Evolutionary conservation across 1,140 invertebrate genomes (phyloP), one percentile per base, ranked within the genome.

Genomic region (Theocolax elegans): DNA sequence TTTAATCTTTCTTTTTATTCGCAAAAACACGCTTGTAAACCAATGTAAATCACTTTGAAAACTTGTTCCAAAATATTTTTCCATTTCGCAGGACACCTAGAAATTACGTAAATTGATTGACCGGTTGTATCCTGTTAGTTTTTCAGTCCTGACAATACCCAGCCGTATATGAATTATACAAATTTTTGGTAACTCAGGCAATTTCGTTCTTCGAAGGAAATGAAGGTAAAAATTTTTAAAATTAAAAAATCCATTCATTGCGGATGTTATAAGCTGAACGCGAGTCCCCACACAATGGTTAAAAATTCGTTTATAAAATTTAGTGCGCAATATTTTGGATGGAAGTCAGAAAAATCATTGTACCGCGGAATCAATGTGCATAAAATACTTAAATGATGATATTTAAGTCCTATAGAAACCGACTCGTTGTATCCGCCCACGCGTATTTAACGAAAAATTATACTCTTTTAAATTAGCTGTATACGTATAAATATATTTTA

Each of bases 381-480:
- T 67, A 67, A 67, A 59, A 19, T 38, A 12, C 42, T 3, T 31
- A 49, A 59, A 25, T 44, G 42, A 67, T 48, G 65, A 58, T 53
- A 23, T 64, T 51, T 40, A 40, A 40, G 38, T 29, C 0, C 13
- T 58, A 13, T 58, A 38, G 21, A 59, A 48, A 59, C 19, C 25
- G 19, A 15, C 15, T 40, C 31, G 25, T 59, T n/a, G 7, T 44
- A 35, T 62, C 56, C 66, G 35, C 66, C 66, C 48, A 60, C 66
- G 25, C 35, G 46, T 40, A 40, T 38, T 68, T 68, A 60, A 10
- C 54, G 29, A 53, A 38, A 68, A 68, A 60, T 68, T 68, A 68
- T 68, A 49, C 44, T 40, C 31, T 51, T 60, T 40, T 60, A 68
- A 68, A 68, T 60, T 60, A 60, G n/a, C n/a, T n/a, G n/a, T n/a